Evolutionary conservation across 2,888 invertebrate species (phyloP), one percentile per base, ranked within the genome.

Genomic region (Nephrocerus scutellatus): DNA sequence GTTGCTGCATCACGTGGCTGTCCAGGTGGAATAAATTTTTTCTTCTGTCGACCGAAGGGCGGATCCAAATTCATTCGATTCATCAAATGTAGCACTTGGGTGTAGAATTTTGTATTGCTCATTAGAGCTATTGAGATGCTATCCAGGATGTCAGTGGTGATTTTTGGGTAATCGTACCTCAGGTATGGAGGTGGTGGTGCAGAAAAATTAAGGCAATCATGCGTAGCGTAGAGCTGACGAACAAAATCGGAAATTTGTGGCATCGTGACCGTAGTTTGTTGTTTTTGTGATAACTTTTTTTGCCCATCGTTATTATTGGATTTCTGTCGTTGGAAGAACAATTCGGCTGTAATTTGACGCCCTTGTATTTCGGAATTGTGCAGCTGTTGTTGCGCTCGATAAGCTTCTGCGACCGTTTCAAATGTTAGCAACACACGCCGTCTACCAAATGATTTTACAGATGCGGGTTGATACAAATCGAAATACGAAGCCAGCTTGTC

Each of bases 51-150:
- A 13, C 72, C 74, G 69, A 95, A 93, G 1, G 95, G 95, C 28
- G 82, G 77, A 13, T 85, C 82, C 32, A 95, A 67, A 62, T 84
- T 86, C 90, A 95, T 90, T 68, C 84, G 86, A 62, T 95, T 95
- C 93, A 95, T 93, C 36, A 95, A 73, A 70, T 95, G 93, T 30
- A 95, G 60, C 8, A 84, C 79, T 74, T 86, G 81, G 2, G 76
- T 80, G 60, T 95, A 95, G 63, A 95, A 86, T 53, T 81, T 79
- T 36, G 84, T 83, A 51, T 87, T 80, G 12, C 76, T 74, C 38
- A 82, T 75, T 39, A 95, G 66, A 18, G 82, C 77, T 63, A 82
- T 75, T 5, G 82, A 75, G 44, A 95, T 89, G 58, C 88, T 87
- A 37, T 82, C 74, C 28, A 88, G 72, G 28, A 82, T 84, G 36